phyloP scores from a whole-genome alignment of 2,797 vertebrate genomes.

The Rhincodon typus region DNA sequence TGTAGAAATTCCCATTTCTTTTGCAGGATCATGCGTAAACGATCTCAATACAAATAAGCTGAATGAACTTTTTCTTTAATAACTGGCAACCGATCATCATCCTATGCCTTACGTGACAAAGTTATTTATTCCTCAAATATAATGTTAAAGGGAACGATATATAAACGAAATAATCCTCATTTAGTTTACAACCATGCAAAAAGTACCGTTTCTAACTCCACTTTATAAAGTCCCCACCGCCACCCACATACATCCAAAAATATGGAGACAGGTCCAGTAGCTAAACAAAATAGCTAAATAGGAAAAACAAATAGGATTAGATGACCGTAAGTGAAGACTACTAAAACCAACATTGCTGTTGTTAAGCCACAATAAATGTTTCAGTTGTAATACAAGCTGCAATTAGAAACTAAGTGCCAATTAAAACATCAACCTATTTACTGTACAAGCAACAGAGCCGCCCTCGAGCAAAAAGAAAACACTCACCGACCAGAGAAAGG shows the following conservation, averaged over 20 bases:
- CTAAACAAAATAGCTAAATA: neutral
- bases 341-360: too few species aligned
- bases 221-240: neutral
- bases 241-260: neutral
- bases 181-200: neutral
- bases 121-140: too few species aligned
- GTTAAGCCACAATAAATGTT: neutral
- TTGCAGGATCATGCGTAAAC: neutral
- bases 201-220: neutral
- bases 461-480: too few species aligned
- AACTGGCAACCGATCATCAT: neutral
- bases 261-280: neutral
- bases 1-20: neutral
- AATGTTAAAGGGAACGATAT: neutral
- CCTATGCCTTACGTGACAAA: neutral
- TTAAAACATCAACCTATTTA: neutral
- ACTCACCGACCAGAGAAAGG: neutral
- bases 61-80: neutral
- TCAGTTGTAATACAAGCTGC: neutral
- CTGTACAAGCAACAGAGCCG: too few species aligned
- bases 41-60: neutral
- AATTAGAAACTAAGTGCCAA: neutral
- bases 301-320: neutral
- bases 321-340: neutral
- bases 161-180: neutral